phyloP scores from a whole-genome alignment of 2,113 vertebrate species.

The Myotis lucifugus region DNA sequence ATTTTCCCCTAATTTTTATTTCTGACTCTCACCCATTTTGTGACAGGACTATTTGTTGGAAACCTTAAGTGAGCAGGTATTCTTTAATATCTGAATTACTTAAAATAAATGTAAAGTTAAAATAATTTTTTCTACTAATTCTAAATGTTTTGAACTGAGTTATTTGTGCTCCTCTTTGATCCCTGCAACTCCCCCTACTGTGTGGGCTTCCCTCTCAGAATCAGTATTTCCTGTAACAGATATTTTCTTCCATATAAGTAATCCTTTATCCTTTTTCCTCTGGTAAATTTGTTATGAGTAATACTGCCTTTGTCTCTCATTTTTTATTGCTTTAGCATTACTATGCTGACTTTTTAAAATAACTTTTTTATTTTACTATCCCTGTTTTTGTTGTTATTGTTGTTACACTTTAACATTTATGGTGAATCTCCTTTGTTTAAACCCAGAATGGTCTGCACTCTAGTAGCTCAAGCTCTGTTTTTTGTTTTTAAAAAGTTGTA shows the following conservation, averaged over 20 bases:
- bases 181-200: neutral
- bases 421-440: neutral
- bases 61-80: neutral
- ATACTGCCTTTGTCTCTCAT: neutral
- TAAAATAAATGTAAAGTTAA: neutral
- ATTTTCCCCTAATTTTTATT: neutral
- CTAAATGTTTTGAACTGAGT: neutral
- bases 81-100: neutral
- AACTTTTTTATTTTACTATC: neutral
- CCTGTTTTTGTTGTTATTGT: neutral
- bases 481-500: neutral
- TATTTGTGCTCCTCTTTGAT: neutral
- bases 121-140: neutral
- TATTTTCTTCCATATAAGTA: neutral
- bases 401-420: neutral
- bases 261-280: neutral
- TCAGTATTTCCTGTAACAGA: neutral
- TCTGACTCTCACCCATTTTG: slow-evolving; percentile 10
- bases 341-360: neutral
- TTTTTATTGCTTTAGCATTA: neutral
- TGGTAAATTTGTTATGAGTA: neutral
- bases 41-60: neutral
- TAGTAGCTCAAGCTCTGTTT: neutral
- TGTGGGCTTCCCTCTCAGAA: neutral
- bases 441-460: neutral